phyloP scores from a whole-genome alignment of 1,140 invertebrate genomes.

The Rhizoglyphus robini region DNA sequence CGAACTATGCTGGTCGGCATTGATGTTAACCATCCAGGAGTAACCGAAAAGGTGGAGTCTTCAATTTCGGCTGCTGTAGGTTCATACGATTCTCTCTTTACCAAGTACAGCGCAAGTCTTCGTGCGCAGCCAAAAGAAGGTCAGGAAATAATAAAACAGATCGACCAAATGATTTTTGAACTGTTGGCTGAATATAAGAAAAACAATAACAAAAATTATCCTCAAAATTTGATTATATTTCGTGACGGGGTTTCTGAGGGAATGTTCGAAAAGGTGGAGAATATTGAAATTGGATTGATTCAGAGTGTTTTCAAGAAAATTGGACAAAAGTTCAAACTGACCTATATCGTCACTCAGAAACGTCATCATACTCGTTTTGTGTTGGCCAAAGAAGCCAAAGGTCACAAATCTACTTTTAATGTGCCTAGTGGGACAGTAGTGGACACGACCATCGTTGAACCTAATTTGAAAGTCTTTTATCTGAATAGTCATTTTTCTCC shows the following conservation, averaged over 20 bases:
- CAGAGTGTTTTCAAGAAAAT: slow-evolving; percentile 14
- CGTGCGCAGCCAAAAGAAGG: slow-evolving; percentile 19
- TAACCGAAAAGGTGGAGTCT: slow-evolving; percentile 50
- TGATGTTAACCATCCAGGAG: slow-evolving; percentile 64
- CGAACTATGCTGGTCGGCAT: slow-evolving; percentile 35
- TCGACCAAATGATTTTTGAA: slow-evolving; percentile 51
- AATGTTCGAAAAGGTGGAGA: slow-evolving; percentile 32
- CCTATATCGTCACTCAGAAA: slow-evolving; percentile 15
- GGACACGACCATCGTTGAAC: slow-evolving; percentile 62
- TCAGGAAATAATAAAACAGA: slow-evolving; percentile 33
- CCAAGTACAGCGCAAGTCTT: slow-evolving; percentile 19
- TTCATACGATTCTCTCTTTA: slow-evolving; percentile 18
- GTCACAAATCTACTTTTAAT: slow-evolving; percentile 36
- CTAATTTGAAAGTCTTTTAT: slow-evolving; percentile 67
- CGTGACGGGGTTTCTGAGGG: slow-evolving; percentile 39
- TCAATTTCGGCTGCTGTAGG: slow-evolving; percentile 61
- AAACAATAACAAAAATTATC: slow-evolving; percentile 17
- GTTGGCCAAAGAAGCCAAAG: not conserved
- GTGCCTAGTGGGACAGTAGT: slow-evolving; percentile 69
- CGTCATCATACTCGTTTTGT: not conserved
- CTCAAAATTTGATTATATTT: slow-evolving; percentile 34
- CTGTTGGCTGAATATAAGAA: slow-evolving; percentile 43
- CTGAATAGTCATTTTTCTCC: slow-evolving; percentile 44
- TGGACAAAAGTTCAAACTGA: slow-evolving; percentile 26
- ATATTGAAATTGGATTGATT: slow-evolving; percentile 24